Base-by-base conservation (phyloP, 2,113 vertebrate species). In the Lethenteron camtschaticum region DNA sequence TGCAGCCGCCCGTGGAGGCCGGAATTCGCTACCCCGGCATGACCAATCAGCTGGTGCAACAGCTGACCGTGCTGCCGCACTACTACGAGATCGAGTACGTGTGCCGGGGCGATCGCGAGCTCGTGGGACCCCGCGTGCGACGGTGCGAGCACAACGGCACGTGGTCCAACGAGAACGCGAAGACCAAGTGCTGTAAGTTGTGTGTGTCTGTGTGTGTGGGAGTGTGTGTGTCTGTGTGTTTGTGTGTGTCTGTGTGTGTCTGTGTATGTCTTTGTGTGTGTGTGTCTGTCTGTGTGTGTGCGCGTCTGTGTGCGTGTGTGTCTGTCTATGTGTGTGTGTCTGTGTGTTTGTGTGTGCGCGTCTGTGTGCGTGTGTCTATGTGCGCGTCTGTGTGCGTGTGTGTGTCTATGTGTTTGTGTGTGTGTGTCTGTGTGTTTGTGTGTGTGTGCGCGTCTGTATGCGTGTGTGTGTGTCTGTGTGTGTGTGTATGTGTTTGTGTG, bases 71-170 rank as follows among this genome's bases (percentile, higher is more conserved):
- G 41, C 81, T 95, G 72, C 90, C 90, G 0, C 83, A 94, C 75
- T 88, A 92, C 80, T 95, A 95, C 69, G 90, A 95, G 81, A 91
- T 94, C n/a, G 90, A 95, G 77, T 94, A 90, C 72, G 89, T 95
- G 73, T 95, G 90, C 78, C 80, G 90, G 56, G 86, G 84, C 4
- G 87, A 87, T 76, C 79, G 88, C 4, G 82, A 88, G 74, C 85
- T 94, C 13, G 82, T 88, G 70, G 90, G 90, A 55, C 90, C 90
- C 69, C 90, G 92, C 68, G 90, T 95, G 73, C 85, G 90, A 69
- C 89, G 94, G 79, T 95, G 90, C 70, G 81, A 89, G 18, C 82
- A 82, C 63, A 82, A 90, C 2, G 88, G 88, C 72, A 87, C 85
- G 58, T 95, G 90, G 90, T 94, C 90, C 0, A 84, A 87, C 71